These are phyloP conservation scores for Aptenodytes patagonicus DNA, from an alignment of 2,113 vertebrate species.

Conservation along the genomic window DNA sequence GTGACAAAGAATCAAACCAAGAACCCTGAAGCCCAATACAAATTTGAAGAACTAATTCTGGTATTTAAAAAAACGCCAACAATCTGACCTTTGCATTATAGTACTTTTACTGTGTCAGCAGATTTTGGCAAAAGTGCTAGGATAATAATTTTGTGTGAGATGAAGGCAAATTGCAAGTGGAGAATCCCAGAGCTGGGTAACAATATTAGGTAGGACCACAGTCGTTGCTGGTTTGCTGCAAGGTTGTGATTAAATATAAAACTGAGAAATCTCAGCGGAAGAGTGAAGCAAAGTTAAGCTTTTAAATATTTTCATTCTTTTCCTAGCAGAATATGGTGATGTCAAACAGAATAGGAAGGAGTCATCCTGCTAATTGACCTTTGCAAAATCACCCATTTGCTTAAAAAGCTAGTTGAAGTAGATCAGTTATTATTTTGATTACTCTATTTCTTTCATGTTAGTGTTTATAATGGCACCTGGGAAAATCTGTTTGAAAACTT, in stretches of 20 bases:
- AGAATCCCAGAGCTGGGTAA: background rate
- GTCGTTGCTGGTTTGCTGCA: background rate
- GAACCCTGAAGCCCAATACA: background rate
- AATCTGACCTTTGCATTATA: background rate
- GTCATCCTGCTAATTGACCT: background rate
- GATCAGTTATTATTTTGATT: background rate
- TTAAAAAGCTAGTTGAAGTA: slow-evolving; percentile 2
- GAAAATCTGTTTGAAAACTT: slow-evolving; percentile 20
- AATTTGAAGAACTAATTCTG: background rate
- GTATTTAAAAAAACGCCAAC: background rate
- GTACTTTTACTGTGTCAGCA: background rate
- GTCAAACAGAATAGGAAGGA: background rate
- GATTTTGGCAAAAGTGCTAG: background rate
- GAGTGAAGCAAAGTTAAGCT: background rate
- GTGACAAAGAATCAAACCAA: background rate
- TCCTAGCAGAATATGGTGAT: background rate
- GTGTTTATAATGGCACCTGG: background rate
- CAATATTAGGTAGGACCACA: too few relatives aligned
- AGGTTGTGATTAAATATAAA: background rate
- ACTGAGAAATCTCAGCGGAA: slow-evolving; percentile 14
- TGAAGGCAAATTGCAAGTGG: background rate
- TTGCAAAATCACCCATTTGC: slow-evolving; percentile 1
- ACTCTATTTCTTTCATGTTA: background rate
- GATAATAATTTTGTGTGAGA: background rate
- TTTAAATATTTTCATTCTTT: slow-evolving; percentile 1